A percentile compares a stretch with the other conserved stretches of the same genome.
These are phyloP conservation scores for Drosophila meridionalis DNA, from an alignment of 2,888 invertebrate genomes.

Conservation along the genomic window DNA sequence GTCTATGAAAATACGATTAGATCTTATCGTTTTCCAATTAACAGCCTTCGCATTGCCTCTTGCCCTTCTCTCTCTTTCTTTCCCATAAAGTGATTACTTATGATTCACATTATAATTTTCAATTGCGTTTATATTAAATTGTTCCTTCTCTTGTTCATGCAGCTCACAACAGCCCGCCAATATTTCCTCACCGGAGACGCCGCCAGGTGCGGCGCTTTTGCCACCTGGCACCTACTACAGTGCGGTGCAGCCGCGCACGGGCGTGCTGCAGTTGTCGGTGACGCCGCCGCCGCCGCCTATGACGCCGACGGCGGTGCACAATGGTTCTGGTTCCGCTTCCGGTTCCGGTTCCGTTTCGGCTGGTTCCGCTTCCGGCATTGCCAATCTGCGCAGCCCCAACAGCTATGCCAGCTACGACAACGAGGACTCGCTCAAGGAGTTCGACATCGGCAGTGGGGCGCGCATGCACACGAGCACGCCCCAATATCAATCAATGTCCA, in stretches of 20 bases:
- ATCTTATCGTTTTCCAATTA: too few relatives aligned
- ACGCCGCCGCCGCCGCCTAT: conserved; percentile 64
- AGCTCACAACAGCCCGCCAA: conserved; percentile 65
- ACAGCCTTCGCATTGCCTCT: too few relatives aligned
- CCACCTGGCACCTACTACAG: conserved; percentile 53
- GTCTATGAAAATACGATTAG: too few relatives aligned
- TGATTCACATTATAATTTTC: too few relatives aligned
- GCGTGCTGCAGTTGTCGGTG: conserved; percentile 53
- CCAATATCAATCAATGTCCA: conserved; percentile 60
- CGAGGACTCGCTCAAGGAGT: conserved; percentile 85
- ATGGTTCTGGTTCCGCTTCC: conserved; percentile 41
- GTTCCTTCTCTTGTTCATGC: background rate
- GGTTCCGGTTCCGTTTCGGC: conserved; percentile 29
- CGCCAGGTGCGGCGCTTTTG: conserved; percentile 46
- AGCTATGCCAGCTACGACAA: conserved; percentile 85
- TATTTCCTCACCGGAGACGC: conserved; percentile 71
- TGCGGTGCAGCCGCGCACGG: conserved; percentile 51
- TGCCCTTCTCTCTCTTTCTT: too few relatives aligned
- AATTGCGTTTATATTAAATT: too few relatives aligned
- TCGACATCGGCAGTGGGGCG: conserved; percentile 69
- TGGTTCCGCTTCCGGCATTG: conserved; percentile 59
- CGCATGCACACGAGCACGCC: conserved; percentile 75
- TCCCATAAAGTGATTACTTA: too few relatives aligned
- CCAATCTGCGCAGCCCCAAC: conserved; percentile 81
- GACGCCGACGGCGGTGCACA: conserved; percentile 57